Base-by-base conservation (phyloP, 92 coral and sea anemone genomes). In the Epizoanthus fatuus region DNA sequence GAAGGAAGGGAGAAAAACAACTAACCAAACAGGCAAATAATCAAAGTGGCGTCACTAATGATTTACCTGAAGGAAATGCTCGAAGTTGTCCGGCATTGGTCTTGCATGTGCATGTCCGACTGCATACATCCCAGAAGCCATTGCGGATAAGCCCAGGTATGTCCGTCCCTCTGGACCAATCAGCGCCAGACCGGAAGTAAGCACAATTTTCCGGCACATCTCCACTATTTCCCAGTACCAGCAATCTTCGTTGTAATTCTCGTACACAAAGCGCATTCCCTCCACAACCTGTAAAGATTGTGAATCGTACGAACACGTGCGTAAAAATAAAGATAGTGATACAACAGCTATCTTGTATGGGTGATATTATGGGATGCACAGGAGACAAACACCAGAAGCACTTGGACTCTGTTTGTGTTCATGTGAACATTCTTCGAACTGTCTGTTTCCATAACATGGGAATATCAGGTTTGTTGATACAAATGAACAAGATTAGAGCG, bases 191-290 rank as follows among this genome's bases (percentile, higher is more conserved):
- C 95, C 91, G 75, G 93, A 92, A 86, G 93, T 92, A 14, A 92
- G 93, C 49, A 86, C 84, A 73, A 92, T 77, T 81, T 92, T 92
- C 42, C 95, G 83, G 5, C 87, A 75, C 57, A 81, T 89, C 81
- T 92, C 95, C 63, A 92, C 95, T 55, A 92, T 86, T 67, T 92
- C 95, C 95, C 95, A 92, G 79, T 92, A 92, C 95, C 95, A 92
- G 65, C 91, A 92, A 10, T 88, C 85, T 42, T 83, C 49, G 83
- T 70, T 87, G 88, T 90, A 93, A 92, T 93, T 93, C 71, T 93
- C 96, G 13, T 93, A 93, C 56, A 93, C 84, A 68, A 93, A 93
- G 15, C 90, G 93, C 94, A 93, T 90, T 25, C 96, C 96, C 44
- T 87, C 94, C 1, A 90, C 92, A 2, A 93, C 72, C 44, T 92